Conservation (phyloP, 2,113 vertebrate genomes). For the Podocnemis expansa region DNA sequence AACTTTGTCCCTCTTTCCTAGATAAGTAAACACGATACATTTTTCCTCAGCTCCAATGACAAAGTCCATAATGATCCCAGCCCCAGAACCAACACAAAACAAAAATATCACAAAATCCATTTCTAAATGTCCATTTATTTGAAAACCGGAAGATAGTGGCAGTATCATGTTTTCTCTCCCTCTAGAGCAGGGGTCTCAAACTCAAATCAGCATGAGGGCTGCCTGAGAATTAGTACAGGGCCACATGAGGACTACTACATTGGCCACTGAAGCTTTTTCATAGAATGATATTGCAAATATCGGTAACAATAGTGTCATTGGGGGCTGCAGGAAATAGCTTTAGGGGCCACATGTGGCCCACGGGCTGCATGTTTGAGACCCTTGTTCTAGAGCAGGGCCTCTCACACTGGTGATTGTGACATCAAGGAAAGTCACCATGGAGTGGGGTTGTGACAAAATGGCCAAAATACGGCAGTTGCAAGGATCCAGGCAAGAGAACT, state of each 20-base stretch:
- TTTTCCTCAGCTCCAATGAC: neutral
- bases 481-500: neutral
- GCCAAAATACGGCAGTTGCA: neutral
- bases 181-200: too few species aligned
- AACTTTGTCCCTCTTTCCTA: neutral
- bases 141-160: neutral
- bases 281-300: too few species aligned
- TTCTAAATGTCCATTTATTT: neutral
- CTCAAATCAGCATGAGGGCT: too few species aligned
- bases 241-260: too few species aligned
- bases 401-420: neutral
- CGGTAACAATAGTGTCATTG: too few species aligned
- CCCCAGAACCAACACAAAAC: neutral
- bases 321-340: too few species aligned
- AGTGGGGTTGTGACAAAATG: neutral
- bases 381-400: accelerated
- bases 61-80: neutral
- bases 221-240: too few species aligned
- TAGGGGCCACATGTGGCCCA: too few species aligned
- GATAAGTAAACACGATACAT: neutral
- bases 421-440: neutral
- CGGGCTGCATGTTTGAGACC: too few species aligned
- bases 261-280: too few species aligned
- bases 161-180: neutral
- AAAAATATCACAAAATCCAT: neutral